These are phyloP conservation scores for Psettodes erumei DNA, from an alignment of 2,113 vertebrate genomes.

Conservation along the genomic window DNA sequence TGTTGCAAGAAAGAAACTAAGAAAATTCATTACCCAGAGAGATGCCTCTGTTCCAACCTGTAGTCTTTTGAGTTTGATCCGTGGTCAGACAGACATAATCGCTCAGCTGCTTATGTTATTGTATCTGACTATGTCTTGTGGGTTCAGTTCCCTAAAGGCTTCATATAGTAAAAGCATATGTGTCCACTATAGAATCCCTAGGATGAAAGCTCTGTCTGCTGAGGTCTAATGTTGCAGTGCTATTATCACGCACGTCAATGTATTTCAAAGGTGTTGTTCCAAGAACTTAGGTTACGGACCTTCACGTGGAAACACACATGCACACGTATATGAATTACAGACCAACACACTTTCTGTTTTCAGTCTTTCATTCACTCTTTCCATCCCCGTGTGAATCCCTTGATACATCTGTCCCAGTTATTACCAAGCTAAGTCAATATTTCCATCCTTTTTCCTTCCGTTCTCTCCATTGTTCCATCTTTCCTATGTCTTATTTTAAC, in stretches of 20 bases:
- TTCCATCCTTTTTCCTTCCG: neutral
- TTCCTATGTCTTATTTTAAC: neutral
- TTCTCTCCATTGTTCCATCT: neutral
- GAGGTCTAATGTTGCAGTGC: slow-evolving; percentile 49
- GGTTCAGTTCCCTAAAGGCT: slow-evolving; percentile 47
- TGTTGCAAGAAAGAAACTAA: neutral
- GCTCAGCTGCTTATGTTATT: slow-evolving; percentile 61
- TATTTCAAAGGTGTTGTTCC: slow-evolving; percentile 65
- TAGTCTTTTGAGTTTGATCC: slow-evolving; percentile 43
- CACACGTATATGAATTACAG: slow-evolving; percentile 5
- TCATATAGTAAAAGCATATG: slow-evolving; percentile 70
- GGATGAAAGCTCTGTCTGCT: slow-evolving; percentile 56
- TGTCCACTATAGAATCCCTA: slow-evolving; percentile 63
- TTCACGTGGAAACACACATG: slow-evolving; percentile 14
- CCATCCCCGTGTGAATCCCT: slow-evolving; percentile 13
- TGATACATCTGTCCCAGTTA: slow-evolving; percentile 20
- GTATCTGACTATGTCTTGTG: slow-evolving; percentile 50
- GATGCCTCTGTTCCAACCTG: slow-evolving; percentile 32
- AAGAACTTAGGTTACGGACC: slow-evolving; percentile 56
- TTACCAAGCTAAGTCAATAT: neutral
- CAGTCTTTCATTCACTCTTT: slow-evolving; percentile 11
- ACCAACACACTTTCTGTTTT: neutral
- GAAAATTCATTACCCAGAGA: neutral
- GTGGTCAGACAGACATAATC: slow-evolving; percentile 52
- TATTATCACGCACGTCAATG: slow-evolving; percentile 64